Percentiles rank a stretch among this genome's conserved stretches.
Conservation (phyloP, 2,888 invertebrate genomes). For the Nemapogon koenigi region DNA sequence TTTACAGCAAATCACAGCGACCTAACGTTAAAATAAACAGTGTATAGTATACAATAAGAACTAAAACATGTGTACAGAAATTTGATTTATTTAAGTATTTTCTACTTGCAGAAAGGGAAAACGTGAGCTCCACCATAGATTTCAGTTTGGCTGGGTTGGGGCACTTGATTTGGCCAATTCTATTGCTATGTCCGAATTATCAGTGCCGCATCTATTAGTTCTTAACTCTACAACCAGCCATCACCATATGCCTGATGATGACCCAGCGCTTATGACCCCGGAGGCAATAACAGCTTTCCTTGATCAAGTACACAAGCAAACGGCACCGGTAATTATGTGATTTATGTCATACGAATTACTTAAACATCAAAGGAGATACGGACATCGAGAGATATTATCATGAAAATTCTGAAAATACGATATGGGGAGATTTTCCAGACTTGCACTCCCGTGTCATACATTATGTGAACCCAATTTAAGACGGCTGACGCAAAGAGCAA, state of each 20-base stretch:
- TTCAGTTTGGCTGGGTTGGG: constrained; percentile 97
- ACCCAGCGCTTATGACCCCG: constrained; percentile 80
- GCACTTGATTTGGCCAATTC: constrained; percentile 90
- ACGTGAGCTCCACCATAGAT: constrained; percentile 78
- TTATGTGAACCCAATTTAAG: too few relatives aligned
- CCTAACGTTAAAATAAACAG: too few relatives aligned
- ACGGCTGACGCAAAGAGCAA: too few relatives aligned
- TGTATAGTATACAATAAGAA: too few relatives aligned
- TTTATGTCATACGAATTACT: too few relatives aligned
- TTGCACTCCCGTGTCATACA: too few relatives aligned
- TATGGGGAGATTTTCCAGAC: too few relatives aligned
- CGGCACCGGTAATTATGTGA: constrained; percentile 71
- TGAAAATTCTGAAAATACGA: too few relatives aligned
- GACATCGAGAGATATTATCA: too few relatives aligned
- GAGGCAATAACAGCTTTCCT: constrained; percentile 79
- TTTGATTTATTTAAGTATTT: not conserved
- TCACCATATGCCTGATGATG: constrained; percentile 89
- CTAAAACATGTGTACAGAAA: not conserved
- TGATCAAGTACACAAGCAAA: constrained; percentile 78
- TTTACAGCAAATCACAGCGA: not conserved
- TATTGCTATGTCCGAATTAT: constrained; percentile 87
- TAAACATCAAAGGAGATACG: too few relatives aligned
- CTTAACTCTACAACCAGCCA: constrained; percentile 92
- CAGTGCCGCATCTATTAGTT: constrained; percentile 86
- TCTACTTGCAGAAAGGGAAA: constrained; percentile 48